Evolutionary conservation across 2,888 invertebrate species (phyloP).

Genomic region (Pyrgus malvae): DNA sequence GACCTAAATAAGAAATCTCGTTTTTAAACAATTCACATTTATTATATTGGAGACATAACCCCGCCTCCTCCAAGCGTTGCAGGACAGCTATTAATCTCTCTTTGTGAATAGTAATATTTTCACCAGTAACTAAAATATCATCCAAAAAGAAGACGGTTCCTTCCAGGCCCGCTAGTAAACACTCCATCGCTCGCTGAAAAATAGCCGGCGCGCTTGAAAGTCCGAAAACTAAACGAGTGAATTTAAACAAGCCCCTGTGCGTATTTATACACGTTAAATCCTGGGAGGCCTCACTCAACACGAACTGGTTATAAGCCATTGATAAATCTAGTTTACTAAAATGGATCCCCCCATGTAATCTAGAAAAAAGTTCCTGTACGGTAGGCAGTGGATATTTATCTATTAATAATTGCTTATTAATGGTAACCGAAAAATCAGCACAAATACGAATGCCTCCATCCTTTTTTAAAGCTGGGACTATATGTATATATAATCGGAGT

Average conservation of each 20-base stretch:
- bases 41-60: constrained; percentile 21
- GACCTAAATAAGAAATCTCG: constrained; percentile 34
- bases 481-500: constrained; percentile 30
- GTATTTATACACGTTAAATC: constrained; percentile 24
- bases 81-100: constrained; percentile 24
- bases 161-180: constrained; percentile 34
- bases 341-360: constrained; percentile 32
- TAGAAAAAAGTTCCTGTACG: constrained; percentile 28
- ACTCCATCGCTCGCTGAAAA: constrained; percentile 36
- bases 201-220: constrained; percentile 28
- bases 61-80: constrained; percentile 20
- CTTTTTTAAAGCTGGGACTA: constrained; percentile 31
- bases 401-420: constrained; percentile 35
- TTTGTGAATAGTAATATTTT: constrained; percentile 20
- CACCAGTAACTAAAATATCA: constrained; percentile 29
- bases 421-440: constrained; percentile 34
- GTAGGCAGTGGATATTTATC: constrained; percentile 37
- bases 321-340: constrained; percentile 34
- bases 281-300: constrained; percentile 20
- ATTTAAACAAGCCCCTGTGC: constrained; percentile 27
- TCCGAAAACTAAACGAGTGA: constrained; percentile 27
- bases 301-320: constrained; percentile 33
- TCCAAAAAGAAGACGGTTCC: constrained; percentile 31
- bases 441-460: constrained; percentile 30
- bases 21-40: constrained; percentile 33